Evolutionary conservation across 2,797 vertebrate species (phyloP).

Genomic region (Syngnathus acus): DNA sequence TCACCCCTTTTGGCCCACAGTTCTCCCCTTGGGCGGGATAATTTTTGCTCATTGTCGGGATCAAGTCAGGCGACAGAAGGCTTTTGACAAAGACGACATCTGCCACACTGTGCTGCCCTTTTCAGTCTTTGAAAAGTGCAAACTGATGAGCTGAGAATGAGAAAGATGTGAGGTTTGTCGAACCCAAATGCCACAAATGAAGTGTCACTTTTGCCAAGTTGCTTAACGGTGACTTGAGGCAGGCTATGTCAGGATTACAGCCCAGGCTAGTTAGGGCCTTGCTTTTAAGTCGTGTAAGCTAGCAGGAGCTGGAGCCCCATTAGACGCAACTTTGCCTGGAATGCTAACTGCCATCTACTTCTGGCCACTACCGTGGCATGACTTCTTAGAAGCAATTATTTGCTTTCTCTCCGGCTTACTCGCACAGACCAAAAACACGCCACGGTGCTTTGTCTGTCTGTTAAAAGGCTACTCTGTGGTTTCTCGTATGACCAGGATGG

Average conservation of each 20-base stretch:
- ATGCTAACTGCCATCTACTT: too few relatives aligned
- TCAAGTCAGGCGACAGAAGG: constrained; percentile 51
- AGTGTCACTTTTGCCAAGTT: too few relatives aligned
- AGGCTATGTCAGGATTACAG: too few relatives aligned
- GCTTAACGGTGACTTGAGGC: too few relatives aligned
- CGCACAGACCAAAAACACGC: constrained; percentile 1
- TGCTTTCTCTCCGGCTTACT: too few relatives aligned
- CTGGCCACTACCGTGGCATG: too few relatives aligned
- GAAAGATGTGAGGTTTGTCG: neutral
- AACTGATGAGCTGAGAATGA: constrained; percentile 1
- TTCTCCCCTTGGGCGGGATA: constrained; percentile 33
- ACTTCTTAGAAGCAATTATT: too few relatives aligned
- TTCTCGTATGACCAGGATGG: neutral
- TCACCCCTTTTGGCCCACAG: neutral
- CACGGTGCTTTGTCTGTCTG: neutral
- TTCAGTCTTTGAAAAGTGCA: constrained; percentile 47
- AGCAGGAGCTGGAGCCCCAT: too few relatives aligned
- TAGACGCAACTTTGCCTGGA: too few relatives aligned
- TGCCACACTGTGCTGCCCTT: constrained; percentile 53
- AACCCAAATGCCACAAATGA: neutral
- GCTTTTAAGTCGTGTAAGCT: too few relatives aligned
- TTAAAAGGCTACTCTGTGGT: neutral
- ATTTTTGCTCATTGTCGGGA: constrained; percentile 65
- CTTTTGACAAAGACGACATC: constrained; percentile 70
- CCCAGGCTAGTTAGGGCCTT: too few relatives aligned